A percentile compares a stretch with the other conserved stretches of the same genome.
Conservation (phyloP, 2,888 invertebrate genomes). For the Cerastis leucographa region DNA sequence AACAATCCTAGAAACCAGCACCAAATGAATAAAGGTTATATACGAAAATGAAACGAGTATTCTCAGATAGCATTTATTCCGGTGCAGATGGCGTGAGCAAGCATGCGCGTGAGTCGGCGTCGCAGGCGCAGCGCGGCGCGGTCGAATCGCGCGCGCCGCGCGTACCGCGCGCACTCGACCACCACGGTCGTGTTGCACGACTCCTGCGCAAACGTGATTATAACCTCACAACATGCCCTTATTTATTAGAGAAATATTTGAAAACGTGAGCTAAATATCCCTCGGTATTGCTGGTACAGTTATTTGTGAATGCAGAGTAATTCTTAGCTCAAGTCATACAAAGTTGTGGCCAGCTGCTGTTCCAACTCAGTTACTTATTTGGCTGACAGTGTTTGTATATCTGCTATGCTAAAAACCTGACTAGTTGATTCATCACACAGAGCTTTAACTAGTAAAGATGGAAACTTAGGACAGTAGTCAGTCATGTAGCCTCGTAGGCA, state of each 20-base stretch:
- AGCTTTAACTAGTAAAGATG: neutral
- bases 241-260: constrained; percentile 71
- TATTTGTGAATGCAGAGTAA: constrained; percentile 22
- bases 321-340: constrained; percentile 6
- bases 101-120: constrained; percentile 74
- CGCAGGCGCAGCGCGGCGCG: constrained; percentile 81
- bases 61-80: constrained; percentile 76
- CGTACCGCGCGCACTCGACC: constrained; percentile 83
- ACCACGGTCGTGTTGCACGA: constrained; percentile 87
- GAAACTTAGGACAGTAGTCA: neutral
- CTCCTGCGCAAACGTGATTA: constrained; percentile 80
- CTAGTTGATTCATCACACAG: neutral
- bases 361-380: constrained; percentile 1
- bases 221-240: constrained; percentile 69
- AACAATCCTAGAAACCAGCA: neutral
- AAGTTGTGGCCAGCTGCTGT: constrained; percentile 3
- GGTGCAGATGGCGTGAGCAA: constrained; percentile 77
- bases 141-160: constrained; percentile 80
- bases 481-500: neutral
- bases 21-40: neutral
- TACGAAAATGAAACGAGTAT: constrained; percentile 48
- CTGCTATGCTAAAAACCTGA: neutral
- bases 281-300: constrained; percentile 49
- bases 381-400: neutral
- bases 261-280: constrained; percentile 67